Evolutionary conservation across 1,140 invertebrate genomes (phyloP), one percentile per base, ranked within the genome.

Genomic region (Drosophila subpulchrella): DNA sequence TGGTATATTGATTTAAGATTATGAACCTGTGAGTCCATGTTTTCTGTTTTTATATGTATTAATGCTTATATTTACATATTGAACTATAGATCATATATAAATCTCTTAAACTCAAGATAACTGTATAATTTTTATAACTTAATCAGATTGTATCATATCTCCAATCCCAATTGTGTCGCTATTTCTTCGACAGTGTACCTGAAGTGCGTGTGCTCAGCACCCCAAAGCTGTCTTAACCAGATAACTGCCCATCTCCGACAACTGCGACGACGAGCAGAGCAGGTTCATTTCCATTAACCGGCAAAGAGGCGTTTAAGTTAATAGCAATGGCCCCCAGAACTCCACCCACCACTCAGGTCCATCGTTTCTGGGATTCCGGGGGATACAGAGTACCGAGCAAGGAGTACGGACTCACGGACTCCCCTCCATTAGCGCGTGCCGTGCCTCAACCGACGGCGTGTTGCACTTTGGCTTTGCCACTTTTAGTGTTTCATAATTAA

Each of bases 401-500:
- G 13, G 46, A 41, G 30, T 50, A 46, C 36, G 36, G 61, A 44
- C 13, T 42, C 20, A 42, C 53, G 13, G 58, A 17, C 36, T 42
- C 77, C 72, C 51, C 62, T 72, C 50, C 58, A 57, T 63, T 71
- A 71, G 67, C 72, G 59, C 51, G 75, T 59, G 67, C 63, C 55
- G 67, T 58, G 67, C 50, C 67, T 41, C 67, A 71, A 71, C 67
- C 67, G 67, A 71, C 65, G 67, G 55, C 82, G 76, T 79, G 86
- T 84, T 90, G 90, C 90, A 88, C 90, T 83, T 84, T 90, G 88
- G 83, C 83, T 91, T 91, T 90, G 82, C 90, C 83, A 91, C 90
- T 91, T 89, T 91, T 91, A 91, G 90, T 91, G 90, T 90, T 91
- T 90, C 83, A 91, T 91, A 91, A 91, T 91, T 91, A 91, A 91